Evolutionary conservation across 2,797 vertebrate genomes (phyloP).

Genomic region (Vespertilio murinus): DNA sequence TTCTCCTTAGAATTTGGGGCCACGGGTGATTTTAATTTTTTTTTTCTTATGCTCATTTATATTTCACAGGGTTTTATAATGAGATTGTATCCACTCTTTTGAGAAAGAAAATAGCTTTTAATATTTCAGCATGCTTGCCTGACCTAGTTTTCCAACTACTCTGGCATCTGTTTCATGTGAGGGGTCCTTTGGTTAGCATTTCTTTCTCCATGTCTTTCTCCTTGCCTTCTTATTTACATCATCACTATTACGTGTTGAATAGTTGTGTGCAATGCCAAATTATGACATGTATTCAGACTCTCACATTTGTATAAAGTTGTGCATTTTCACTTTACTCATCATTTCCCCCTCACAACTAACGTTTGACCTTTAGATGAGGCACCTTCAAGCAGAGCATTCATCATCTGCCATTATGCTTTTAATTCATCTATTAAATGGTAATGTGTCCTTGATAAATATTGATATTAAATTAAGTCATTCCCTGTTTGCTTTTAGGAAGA

Average conservation of each 20-base stretch:
- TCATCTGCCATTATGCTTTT: conserved; percentile 11
- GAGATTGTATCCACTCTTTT: not conserved
- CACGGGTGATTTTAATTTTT: conserved; percentile 34
- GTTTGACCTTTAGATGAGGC: conserved; percentile 33
- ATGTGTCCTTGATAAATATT: conserved; percentile 32
- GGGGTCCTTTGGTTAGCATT: not conserved
- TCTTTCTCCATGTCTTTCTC: not conserved
- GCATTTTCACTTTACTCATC: not conserved
- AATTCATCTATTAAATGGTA: conserved; percentile 39
- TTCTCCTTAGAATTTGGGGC: not conserved
- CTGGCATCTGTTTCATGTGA: not conserved
- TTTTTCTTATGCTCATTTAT: conserved; percentile 30
- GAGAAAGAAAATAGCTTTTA: conserved; percentile 28
- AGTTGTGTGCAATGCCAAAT: not conserved
- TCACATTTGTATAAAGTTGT: not conserved
- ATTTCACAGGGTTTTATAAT: conserved; percentile 12
- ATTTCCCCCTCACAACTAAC: not conserved
- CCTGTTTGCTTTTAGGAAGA: not conserved
- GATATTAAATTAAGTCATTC: conserved; percentile 53
- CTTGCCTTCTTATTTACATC: conserved; percentile 12
- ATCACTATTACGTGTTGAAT: not conserved
- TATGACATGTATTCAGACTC: not conserved
- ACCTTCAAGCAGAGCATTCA: not conserved
- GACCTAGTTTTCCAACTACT: not conserved
- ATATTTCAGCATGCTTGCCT: not conserved